These are phyloP conservation scores for Nicator chloris DNA, from an alignment of 2,113 vertebrate species.

Conservation along the genomic window DNA sequence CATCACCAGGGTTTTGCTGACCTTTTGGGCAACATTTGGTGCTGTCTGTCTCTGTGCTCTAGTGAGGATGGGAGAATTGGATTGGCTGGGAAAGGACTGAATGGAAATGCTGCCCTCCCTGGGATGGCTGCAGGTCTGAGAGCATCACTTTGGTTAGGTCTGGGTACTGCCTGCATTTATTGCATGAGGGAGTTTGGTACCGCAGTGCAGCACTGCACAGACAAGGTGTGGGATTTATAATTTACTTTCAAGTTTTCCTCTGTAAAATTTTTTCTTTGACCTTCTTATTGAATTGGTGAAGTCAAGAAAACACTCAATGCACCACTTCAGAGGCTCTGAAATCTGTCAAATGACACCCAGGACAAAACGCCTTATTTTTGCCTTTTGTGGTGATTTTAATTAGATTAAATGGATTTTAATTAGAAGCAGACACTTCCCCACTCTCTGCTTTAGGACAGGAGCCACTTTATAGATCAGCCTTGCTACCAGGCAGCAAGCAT, in stretches of 20 bases:
- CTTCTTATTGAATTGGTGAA: not conserved
- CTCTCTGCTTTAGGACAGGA: not conserved
- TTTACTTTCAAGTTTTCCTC: not conserved
- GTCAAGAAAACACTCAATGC: not conserved
- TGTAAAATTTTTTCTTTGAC: not conserved
- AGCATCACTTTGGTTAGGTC: not conserved
- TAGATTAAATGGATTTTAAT: slow-evolving; percentile 19
- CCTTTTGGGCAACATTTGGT: not conserved
- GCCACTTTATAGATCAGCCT: not conserved
- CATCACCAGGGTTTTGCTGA: not conserved
- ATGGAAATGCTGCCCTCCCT: not conserved
- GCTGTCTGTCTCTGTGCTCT: not conserved
- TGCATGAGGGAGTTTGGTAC: not conserved
- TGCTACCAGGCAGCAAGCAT: not conserved
- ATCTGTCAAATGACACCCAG: not conserved
- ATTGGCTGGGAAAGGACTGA: not conserved
- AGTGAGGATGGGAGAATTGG: not conserved
- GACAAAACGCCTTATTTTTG: not conserved
- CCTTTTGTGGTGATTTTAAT: not conserved
- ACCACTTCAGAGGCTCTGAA: not conserved
- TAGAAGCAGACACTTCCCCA: not conserved
- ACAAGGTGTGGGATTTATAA: not conserved
- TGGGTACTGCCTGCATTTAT: not conserved
- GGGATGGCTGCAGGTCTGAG: not conserved
- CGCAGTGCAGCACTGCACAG: not conserved